Base-by-base conservation (phyloP, 2,113 vertebrate species). In the Cavia aperea region DNA sequence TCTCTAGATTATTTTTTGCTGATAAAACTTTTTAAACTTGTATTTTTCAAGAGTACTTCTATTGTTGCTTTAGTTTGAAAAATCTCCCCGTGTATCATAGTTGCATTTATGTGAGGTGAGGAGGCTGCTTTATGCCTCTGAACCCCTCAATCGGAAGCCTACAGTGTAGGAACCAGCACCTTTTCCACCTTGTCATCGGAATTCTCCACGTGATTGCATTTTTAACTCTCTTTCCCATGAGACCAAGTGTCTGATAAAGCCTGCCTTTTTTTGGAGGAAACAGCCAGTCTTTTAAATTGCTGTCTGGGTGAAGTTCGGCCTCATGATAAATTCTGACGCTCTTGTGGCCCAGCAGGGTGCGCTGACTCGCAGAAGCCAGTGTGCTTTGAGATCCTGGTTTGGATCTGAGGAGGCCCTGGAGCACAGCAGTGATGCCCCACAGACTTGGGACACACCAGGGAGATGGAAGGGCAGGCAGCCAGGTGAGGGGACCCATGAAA, bases 231-330 rank as follows among this genome's bases (percentile, higher is more conserved):
- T 65, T 89, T 91, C 58, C 66, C n/a, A 9, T 79, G 31, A 87
- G 66, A 78, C n/a, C 31, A 62, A 29, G 12, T 39, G 14, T 31
- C 31, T 91, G 63, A 81, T 58, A 62, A 77, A 51, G 26, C 24
- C 60, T 79, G 60, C 66, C 46, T 92, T 84, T 78, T 51, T 85
- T 82, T 84, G 89, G 68, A 90, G n/a, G n/a, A 89, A 77, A 77
- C 88, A 88, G 63, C 54, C 58, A 60, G 31, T 89, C 18, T 89
- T 86, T 86, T 31, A 72, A 78, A 56, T 88, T 56, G 5, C 65
- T 85, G 11, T n/a, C 39, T 39, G 39, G 39, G 39, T 90, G 62
- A 72, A 95, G 78, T 88, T 43, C 85, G 82, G 65, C 21, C 90
- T 83, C 1, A 33, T 65, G 79, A 56, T 26, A 24, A 19, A 84